Base-by-base conservation (phyloP, 2,888 invertebrate species). In the Tenthredo mesomela region DNA sequence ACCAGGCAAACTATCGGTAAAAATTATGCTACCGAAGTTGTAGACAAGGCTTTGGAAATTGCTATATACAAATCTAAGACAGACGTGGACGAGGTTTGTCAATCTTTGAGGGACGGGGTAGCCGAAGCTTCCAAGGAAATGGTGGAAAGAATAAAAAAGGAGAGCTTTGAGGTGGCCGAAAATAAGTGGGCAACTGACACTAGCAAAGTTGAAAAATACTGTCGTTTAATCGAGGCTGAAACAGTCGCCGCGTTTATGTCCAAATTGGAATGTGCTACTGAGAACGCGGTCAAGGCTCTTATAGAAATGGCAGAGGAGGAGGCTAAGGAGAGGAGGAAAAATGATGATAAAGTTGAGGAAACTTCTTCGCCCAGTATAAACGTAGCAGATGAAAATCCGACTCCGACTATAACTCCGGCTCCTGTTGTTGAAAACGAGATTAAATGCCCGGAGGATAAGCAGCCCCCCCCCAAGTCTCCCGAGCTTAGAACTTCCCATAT, bases 231-330 rank as follows among this genome's bases (percentile, higher is more conserved):
- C 78, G 91, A 91, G 54, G 86, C 87, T 2, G 92, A 93, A 84
- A 93, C 93, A 0, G 88, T 90, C 0, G 83, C 88, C 18, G 91
- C 92, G 3, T 93, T 93, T 70, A 89, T 90, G 5, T 90, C 91
- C 0, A 92, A 93, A 50, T 89, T 93, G 85, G 92, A 93, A 50
- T 91, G 91, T 78, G 93, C 93, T 0, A 93, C 93, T 3, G 93
- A 93, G 10, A 92, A 93, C 50, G 93, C 93, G 0, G 91, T 93
- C 0, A 93, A 93, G 75, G 93, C 93, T 1, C 83, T 93, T 1
- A 91, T 93, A 9, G 93, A 93, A 85, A 93, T 92, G 92, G 93
- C 93, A 0, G 93, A 93, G 77, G 93, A 93, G 5, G 93, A 93
- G 77, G 92, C 92, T 1, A 91, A 91, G 29, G 93, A 92, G 54